A percentile compares a stretch with the other conserved stretches of the same genome.
Conservation (phyloP, 2,888 invertebrate genomes). For the Patella pellucida region DNA sequence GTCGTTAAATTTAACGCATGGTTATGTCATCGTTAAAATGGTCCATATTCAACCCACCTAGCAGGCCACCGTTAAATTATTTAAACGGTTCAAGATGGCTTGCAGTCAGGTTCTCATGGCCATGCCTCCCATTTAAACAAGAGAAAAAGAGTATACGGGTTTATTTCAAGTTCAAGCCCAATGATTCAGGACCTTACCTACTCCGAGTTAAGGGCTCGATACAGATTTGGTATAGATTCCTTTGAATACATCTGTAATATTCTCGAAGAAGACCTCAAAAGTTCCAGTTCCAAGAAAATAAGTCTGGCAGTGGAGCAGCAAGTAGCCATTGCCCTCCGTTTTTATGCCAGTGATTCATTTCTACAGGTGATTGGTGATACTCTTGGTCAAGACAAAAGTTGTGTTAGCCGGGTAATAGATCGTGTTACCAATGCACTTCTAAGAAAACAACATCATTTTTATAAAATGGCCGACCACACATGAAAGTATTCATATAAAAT, state of each 20-base stretch:
- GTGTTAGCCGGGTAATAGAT: conserved; percentile 18
- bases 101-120: no score
- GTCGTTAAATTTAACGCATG: no score
- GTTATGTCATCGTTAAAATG: no score
- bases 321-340: conserved; percentile 20
- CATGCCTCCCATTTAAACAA: no score
- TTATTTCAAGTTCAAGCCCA: no score
- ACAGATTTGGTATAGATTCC: no score
- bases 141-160: no score
- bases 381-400: conserved; percentile 19
- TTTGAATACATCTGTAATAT: neutral
- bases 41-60: no score
- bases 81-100: no score
- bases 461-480: conserved; percentile 8
- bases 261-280: conserved; percentile 17
- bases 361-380: conserved; percentile 23
- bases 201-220: no score
- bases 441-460: neutral
- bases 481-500: neutral
- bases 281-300: neutral
- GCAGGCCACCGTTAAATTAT: no score
- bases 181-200: no score
- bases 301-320: conserved; percentile 18
- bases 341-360: conserved; percentile 24
- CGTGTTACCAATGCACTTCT: conserved; percentile 20